Conservation (phyloP, 2,888 invertebrate genomes). For the Nysson spinosus region DNA sequence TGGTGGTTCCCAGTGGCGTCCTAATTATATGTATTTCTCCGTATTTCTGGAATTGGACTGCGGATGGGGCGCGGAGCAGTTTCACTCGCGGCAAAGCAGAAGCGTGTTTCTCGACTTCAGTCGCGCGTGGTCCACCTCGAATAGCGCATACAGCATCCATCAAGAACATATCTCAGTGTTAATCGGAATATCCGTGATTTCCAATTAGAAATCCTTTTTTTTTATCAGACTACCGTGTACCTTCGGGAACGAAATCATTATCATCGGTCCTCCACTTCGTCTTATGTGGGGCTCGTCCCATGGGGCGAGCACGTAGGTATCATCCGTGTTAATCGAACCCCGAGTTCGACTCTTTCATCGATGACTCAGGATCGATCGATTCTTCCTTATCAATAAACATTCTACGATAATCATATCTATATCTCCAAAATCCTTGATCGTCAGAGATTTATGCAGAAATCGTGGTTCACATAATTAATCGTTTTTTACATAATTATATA, state of each 20-base stretch:
- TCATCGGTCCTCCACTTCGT: conserved; percentile 7
- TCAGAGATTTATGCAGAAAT: too few species aligned
- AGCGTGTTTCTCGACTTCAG: conserved; percentile 68
- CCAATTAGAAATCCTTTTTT: too few species aligned
- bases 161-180: conserved; percentile 9
- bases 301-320: conserved; percentile 50
- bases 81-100: conserved; percentile 55
- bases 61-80: conserved; percentile 60
- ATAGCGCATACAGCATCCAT: conserved; percentile 49
- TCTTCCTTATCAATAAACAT: background rate
- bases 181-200: background rate
- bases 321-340: conserved; percentile 18
- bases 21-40: conserved; percentile 75
- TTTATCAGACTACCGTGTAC: too few species aligned
- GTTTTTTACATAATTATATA: too few species aligned
- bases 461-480: too few species aligned
- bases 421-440: too few species aligned
- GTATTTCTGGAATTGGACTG: conserved; percentile 77
- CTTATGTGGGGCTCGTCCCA: conserved; percentile 33
- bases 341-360: background rate
- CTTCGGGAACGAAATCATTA: background rate
- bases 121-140: conserved; percentile 69
- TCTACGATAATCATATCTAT: background rate
- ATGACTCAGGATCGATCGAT: conserved; percentile 2
- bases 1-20: conserved; percentile 63